Conservation (phyloP, 1,140 invertebrate species). For the Oreohelix idahoensis region DNA sequence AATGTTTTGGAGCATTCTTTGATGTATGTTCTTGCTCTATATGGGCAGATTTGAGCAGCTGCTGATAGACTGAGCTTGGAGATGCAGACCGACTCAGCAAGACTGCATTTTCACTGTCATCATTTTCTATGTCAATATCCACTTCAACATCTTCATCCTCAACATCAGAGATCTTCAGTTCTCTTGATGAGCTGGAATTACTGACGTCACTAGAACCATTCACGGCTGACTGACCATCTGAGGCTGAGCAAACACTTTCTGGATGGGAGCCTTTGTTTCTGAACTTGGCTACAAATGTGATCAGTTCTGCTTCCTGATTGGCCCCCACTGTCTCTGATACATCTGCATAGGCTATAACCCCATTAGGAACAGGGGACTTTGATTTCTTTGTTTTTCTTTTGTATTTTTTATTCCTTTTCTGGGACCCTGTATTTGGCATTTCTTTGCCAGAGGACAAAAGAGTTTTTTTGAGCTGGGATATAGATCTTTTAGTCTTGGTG, state of each 20-base stretch:
- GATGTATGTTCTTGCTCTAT: not conserved
- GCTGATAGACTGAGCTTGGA: constrained; percentile 66
- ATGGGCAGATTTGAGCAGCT: constrained; percentile 49
- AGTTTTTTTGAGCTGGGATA: too few species aligned
- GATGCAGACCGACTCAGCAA: constrained; percentile 59
- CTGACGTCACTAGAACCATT: constrained; percentile 18
- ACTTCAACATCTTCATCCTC: constrained; percentile 63
- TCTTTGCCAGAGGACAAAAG: not conserved
- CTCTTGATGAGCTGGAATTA: constrained; percentile 7
- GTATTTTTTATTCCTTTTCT: too few species aligned
- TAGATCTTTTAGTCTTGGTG: too few species aligned
- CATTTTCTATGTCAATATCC: constrained; percentile 62
- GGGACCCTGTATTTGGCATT: constrained; percentile 12
- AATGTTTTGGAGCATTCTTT: constrained; percentile 2
- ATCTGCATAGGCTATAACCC: not conserved
- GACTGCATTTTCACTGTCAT: constrained; percentile 57
- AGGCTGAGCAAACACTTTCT: constrained; percentile 14
- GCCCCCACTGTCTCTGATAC: constrained; percentile 3
- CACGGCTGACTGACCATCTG: not conserved
- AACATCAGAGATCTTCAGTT: constrained; percentile 32
- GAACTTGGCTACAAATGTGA: not conserved
- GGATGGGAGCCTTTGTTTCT: not conserved
- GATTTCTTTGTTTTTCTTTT: not conserved
- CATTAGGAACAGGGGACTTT: not conserved
- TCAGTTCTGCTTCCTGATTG: not conserved